Base-by-base conservation (phyloP, 2,113 vertebrate species). In the Lagopus muta region DNA sequence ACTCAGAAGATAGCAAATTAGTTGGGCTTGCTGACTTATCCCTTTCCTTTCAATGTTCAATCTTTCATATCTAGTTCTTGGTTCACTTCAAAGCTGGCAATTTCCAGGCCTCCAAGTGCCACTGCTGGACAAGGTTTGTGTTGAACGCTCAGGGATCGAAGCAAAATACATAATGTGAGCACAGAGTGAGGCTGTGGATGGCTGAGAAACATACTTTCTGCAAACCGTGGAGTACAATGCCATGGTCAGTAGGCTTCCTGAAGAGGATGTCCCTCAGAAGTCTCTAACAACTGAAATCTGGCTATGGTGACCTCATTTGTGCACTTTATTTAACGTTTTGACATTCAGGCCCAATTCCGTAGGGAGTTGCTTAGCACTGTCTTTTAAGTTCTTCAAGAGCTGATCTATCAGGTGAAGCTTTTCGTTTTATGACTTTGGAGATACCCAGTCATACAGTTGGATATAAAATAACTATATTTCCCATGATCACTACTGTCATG, bases 331-430 rank as follows among this genome's bases (percentile, higher is more conserved):
- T 78, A 19, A 65, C 54, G 13, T 73, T 87, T 43, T 28, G 24
- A 43, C 24, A 66, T 27, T 72, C 57, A 43, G 50, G 50, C 21
- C 40, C 47, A 78, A 52, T 81, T 36, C 36, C 65, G 24, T 52
- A 57, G 5, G 48, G 67, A 0, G 0, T 84, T 69, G 32, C 43
- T 9, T 54, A 38, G 34, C 8, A 1, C 64, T 28, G 70, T 25
- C 18, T 89, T 83, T 66, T 25, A 58, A 78, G 48, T 79, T 87
- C 48, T 45, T 60, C 1, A 6, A 61, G 48, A 83, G 20, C 30
- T 85, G 16, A 65, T 88, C 34, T 64, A 7, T 84, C 10, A 65
- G 19, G 15, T 64, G 25, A 40, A 75, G 15, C 38, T 82, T 72
- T 57, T 47, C n/a, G 6, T 71, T 86, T 5, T 6, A 28, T 30